Base-by-base conservation (phyloP, 2,797 vertebrate genomes). In the Periophthalmus magnuspinnatus region DNA sequence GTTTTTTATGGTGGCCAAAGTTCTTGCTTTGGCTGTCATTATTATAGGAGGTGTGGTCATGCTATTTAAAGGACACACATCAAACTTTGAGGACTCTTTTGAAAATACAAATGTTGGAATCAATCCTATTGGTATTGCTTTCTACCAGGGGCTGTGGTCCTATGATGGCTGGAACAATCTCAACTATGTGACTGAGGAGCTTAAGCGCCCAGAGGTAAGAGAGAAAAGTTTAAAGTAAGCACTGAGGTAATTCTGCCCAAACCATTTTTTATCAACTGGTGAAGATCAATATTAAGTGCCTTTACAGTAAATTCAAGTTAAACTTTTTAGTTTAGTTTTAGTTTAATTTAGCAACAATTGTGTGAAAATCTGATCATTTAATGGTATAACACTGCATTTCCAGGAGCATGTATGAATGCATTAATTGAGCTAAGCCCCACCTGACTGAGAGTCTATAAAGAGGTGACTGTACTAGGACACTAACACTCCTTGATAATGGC, bases 121-220 rank as follows among this genome's bases (percentile, higher is more conserved):
- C 1, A 91, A 89, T 56, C 24, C 86, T 1, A 85, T 97, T 11
- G 93, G 93, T 22, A 90, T 95, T 64, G 95, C 96, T 0, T 95
- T 97, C 84, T 97, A 95, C 86, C 96, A 97, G 86, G 95, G 95
- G 0, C 91, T 97, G 54, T 97, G 96, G 96, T 94, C 96, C 24
- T 98, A 93, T 0, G 94, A 96, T 14, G 95, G 96, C 45, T 97
- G 96, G 96, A 97, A 93, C 83, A 96, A 93, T 76, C 84, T 98
- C 77, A 97, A 96, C 81, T 93, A 86, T 48, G 91, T 96, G 48
- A 94, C 91, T 0, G 96, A 98, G 68, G 96, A 97, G 77, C 81
- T 97, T 64, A 95, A 93, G 78, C 94, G 91, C 9, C 94, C 95
- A 8, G 93, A 97, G 83, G 95, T 96, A 79, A 91, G 84, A 56